Evolutionary conservation across 1,140 invertebrate species (phyloP), one percentile per base, ranked within the genome.

Genomic region (Drosophila cardini): DNA sequence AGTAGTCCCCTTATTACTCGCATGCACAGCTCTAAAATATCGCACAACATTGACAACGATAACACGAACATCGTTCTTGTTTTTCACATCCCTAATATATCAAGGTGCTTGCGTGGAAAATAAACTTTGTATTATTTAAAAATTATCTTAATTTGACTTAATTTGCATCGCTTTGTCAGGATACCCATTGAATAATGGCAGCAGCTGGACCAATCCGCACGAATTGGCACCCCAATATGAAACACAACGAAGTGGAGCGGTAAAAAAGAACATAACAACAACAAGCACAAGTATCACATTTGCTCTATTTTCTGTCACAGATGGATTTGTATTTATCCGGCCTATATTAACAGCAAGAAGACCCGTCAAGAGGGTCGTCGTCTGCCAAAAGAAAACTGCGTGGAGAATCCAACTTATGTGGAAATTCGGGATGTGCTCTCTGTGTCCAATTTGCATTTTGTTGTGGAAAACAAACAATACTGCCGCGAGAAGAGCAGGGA

Each of bases 251-350:
- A 43, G 68, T 91, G 38, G 93, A 93, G 85, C 87, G 93, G 93
- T 93, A 92, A 38, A n/a, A 30, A 72, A n/a, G 15, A 8, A 16
- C 10, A 13, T 26, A 45, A 71, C 75, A 70, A 46, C 43, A 82
- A 78, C 50, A 68, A 7, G 6, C 8, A 40, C 34, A 40, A 30
- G 8, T 56, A 58, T 40, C 34, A 60, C 72, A 74, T 57, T 57
- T 73, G 63, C 52, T 60, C 65, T 78, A 85, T 90, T 2, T 55
- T 70, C 30, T 72, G 53, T 80, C 52, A 40, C 90, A 98, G 98
- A 85, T 99, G 98, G 98, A 95, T 99, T 61, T 98, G 97, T 83
- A 96, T 99, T 62, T 99, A 99, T 93, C 99, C 99, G 42, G 95
- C 97, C 0, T 99, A 99, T 82, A 94, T 99, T 16, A 99, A 99